Percentiles rank a stretch among this genome's conserved stretches.
These are phyloP conservation scores for Craseonycteris thonglongyai DNA, from an alignment of 2,113 vertebrate genomes.

Conservation along the genomic window DNA sequence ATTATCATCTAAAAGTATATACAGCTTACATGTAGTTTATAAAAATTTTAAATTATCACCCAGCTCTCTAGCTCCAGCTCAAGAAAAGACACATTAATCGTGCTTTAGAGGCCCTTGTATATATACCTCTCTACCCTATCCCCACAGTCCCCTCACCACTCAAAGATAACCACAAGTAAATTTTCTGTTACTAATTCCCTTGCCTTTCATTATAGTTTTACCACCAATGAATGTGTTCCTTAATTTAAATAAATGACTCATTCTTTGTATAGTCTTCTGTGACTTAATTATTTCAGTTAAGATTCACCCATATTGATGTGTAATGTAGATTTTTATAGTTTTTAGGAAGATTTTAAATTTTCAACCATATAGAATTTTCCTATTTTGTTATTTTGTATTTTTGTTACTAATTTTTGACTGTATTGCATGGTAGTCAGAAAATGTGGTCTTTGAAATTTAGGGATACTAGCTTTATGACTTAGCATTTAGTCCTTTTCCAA, in stretches of 20 bases:
- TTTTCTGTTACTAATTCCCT: not conserved
- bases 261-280: not conserved
- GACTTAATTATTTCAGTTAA: conserved; percentile 10
- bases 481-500: not conserved
- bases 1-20: not conserved
- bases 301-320: not conserved
- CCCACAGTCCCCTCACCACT: not conserved
- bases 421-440: not conserved
- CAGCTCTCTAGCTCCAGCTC: not conserved
- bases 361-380: not conserved
- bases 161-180: not conserved
- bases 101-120: not conserved
- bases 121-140: not conserved
- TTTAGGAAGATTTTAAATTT: conserved; percentile 11
- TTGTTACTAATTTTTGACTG: conserved; percentile 4
- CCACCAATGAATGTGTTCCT: not conserved
- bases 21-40: not conserved
- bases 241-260: not conserved
- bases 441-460: conserved; percentile 1
- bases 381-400: not conserved
- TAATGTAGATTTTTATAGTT: not conserved
- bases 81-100: not conserved
- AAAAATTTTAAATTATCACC: not conserved
- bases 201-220: not conserved
- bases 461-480: not conserved